Percentiles rank a stretch among this genome's conserved stretches.
These are phyloP conservation scores for Buteo buteo DNA, from an alignment of 2,113 vertebrate species.

Conservation along the genomic window DNA sequence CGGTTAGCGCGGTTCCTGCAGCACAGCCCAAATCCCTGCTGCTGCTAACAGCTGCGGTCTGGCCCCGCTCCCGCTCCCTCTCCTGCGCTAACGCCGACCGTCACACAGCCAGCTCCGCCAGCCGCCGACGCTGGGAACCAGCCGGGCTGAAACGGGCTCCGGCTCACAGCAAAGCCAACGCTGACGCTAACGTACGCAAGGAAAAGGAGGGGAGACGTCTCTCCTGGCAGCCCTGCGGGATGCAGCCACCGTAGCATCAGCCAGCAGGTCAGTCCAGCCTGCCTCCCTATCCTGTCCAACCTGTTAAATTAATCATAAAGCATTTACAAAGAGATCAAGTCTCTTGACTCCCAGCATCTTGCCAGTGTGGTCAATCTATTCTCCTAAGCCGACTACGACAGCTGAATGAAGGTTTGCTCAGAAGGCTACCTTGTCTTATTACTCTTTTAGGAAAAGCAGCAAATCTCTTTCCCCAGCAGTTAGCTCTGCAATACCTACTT, in stretches of 20 bases:
- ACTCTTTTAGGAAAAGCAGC: neutral
- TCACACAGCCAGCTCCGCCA: neutral
- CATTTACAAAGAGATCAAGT: neutral
- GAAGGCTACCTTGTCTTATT: neutral
- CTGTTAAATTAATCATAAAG: neutral
- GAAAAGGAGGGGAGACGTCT: neutral
- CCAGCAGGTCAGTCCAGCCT: neutral
- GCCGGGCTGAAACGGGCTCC: neutral
- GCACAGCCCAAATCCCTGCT: neutral
- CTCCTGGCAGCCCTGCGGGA: neutral
- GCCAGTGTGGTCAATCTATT: neutral
- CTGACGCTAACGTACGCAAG: neutral
- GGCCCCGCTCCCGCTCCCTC: neutral
- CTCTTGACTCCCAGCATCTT: neutral
- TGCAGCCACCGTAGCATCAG: neutral
- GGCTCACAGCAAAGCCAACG: neutral
- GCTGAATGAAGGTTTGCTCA: neutral
- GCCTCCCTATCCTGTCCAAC: neutral
- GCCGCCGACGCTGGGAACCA: neutral
- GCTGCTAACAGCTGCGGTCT: neutral
- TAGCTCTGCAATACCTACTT: neutral
- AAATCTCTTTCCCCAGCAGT: neutral
- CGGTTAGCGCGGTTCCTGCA: neutral
- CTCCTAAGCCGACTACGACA: neutral
- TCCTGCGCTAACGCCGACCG: neutral